Conservation (phyloP, 2,888 invertebrate species). For the Xestoiulus laeticollis region DNA sequence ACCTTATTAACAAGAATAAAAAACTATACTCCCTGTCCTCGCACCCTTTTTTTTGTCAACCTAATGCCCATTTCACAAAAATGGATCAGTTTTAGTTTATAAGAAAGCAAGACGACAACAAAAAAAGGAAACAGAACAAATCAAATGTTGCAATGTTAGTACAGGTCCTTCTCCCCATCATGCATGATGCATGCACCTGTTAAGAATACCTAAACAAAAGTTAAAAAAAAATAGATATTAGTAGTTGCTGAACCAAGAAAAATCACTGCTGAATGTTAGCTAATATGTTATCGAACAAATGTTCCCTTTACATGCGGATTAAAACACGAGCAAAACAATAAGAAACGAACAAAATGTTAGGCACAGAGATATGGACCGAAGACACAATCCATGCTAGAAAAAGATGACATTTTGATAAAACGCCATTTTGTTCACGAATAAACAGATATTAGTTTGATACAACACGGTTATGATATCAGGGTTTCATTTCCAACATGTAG, state of each 20-base stretch:
- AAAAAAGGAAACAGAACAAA: neutral
- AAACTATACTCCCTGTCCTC: neutral
- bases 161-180: neutral
- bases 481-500: no score
- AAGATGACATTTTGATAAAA: neutral
- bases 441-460: neutral
- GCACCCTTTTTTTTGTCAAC: slow-evolving; percentile 11
- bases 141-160: neutral
- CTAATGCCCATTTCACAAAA: neutral
- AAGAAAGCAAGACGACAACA: neutral
- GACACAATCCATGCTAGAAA: slow-evolving; percentile 15
- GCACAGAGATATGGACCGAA: neutral
- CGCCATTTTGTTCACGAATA: neutral
- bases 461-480: no score
- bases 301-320: neutral
- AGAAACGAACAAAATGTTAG: neutral
- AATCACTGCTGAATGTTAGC: neutral
- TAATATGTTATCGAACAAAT: neutral
- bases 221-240: neutral
- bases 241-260: neutral
- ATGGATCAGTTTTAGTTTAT: neutral
- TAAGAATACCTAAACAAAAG: neutral
- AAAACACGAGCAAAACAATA: neutral
- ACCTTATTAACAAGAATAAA: neutral
- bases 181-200: neutral